These are phyloP conservation scores for Podocnemis expansa DNA, from an alignment of 2,113 vertebrate genomes.

Conservation along the genomic window DNA sequence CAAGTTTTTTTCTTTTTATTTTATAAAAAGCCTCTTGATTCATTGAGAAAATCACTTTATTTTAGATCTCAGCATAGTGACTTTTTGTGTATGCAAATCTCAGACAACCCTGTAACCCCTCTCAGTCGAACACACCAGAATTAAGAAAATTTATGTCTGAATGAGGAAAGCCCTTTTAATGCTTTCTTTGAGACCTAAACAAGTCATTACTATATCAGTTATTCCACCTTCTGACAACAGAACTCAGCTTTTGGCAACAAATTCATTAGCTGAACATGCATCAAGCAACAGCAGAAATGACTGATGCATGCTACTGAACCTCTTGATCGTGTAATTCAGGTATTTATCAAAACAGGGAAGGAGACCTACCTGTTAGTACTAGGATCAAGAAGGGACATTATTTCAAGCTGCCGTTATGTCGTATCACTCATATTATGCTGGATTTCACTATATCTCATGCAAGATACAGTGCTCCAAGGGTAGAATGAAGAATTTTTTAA, in stretches of 20 bases:
- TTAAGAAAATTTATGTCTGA: neutral
- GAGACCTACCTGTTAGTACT: neutral
- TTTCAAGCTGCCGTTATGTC: neutral
- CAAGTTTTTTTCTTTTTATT: neutral
- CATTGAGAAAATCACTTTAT: neutral
- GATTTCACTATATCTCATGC: neutral
- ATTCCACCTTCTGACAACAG: neutral
- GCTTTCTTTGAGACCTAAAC: neutral
- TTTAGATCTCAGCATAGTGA: neutral
- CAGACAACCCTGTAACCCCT: neutral
- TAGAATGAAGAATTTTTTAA: neutral
- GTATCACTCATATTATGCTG: fast-evolving
- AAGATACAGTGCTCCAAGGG: neutral
- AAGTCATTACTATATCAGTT: neutral
- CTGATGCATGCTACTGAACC: neutral
- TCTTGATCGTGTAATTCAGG: neutral
- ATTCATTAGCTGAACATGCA: neutral
- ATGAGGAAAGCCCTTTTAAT: neutral
- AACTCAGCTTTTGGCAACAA: neutral
- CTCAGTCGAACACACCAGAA: neutral
- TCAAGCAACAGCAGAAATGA: neutral
- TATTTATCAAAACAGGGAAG: neutral
- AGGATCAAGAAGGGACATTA: neutral
- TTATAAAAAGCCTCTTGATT: neutral
- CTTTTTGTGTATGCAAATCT: neutral